phyloP scores from a whole-genome alignment of 2,888 invertebrate species.

The Nephrotoma guestfalica region DNA sequence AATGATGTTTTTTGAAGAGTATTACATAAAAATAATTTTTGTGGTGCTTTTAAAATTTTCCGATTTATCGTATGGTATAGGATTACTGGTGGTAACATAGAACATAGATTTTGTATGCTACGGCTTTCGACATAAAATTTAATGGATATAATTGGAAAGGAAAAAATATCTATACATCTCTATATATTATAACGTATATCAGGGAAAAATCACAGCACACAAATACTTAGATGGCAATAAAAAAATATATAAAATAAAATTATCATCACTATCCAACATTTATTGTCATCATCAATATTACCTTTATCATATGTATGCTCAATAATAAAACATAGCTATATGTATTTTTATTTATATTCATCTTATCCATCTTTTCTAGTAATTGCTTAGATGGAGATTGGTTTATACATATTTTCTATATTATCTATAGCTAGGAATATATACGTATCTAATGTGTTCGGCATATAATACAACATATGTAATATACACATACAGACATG shows the following conservation, averaged over 20 bases:
- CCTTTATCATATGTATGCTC: not conserved
- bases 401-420: not conserved
- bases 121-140: not conserved
- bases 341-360: not conserved
- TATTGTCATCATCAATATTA: not conserved
- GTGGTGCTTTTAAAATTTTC: not conserved
- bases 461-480: not conserved
- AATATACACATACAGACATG: not conserved
- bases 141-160: not conserved
- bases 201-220: not conserved
- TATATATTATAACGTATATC: not conserved
- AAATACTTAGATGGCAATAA: not conserved
- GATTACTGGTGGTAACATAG: not conserved
- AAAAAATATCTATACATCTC: not conserved
- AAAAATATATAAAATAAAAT: not conserved
- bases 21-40: not conserved
- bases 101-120: not conserved
- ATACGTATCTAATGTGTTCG: not conserved
- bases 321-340: not conserved
- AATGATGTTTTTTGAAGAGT: not conserved
- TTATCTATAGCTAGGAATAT: not conserved
- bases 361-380: not conserved
- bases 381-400: not conserved
- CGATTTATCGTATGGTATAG: not conserved
- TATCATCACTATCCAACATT: not conserved